Evolutionary conservation across 2,797 vertebrate genomes (phyloP).

Genomic region (Galaxias olidus): DNA sequence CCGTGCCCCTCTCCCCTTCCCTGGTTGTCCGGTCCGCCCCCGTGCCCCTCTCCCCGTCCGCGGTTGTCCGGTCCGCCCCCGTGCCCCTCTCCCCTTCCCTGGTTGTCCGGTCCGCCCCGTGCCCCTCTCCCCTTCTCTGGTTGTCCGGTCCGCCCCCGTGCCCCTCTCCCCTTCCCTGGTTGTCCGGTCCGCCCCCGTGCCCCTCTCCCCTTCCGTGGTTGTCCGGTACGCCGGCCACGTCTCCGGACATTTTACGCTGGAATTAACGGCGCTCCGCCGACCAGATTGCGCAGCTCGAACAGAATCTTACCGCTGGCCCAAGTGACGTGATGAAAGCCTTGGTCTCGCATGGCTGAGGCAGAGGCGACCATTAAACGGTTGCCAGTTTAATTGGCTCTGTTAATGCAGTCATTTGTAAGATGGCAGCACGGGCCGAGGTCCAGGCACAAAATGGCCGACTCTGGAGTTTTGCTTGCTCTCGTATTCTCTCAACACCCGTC

Average conservation of each 20-base stretch:
- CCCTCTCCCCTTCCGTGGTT: no score
- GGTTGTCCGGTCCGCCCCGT: no score
- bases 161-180: no score
- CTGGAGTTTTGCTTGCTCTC: conserved; percentile 21
- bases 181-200: no score
- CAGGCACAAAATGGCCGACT: conserved; percentile 44
- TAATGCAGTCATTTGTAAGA: conserved; percentile 65
- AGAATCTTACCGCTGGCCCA: conserved; percentile 49
- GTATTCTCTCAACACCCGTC: not conserved
- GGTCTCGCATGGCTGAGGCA: conserved; percentile 48
- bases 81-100: no score
- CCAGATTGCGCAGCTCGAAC: conserved; percentile 46
- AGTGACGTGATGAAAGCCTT: conserved; percentile 49
- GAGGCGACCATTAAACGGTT: conserved; percentile 58
- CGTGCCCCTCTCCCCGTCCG: no score
- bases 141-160: no score
- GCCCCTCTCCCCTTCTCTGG: no score
- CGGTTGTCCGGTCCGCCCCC: no score
- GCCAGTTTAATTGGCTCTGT: conserved; percentile 63
- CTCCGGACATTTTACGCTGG: not conserved
- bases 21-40: no score
- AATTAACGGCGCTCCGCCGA: conserved; percentile 31
- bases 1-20: no score
- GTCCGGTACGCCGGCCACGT: not conserved
- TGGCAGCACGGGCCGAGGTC: conserved; percentile 48